Evolutionary conservation across 1,140 invertebrate species (phyloP).

Genomic region (Zaprionus africanus): DNA sequence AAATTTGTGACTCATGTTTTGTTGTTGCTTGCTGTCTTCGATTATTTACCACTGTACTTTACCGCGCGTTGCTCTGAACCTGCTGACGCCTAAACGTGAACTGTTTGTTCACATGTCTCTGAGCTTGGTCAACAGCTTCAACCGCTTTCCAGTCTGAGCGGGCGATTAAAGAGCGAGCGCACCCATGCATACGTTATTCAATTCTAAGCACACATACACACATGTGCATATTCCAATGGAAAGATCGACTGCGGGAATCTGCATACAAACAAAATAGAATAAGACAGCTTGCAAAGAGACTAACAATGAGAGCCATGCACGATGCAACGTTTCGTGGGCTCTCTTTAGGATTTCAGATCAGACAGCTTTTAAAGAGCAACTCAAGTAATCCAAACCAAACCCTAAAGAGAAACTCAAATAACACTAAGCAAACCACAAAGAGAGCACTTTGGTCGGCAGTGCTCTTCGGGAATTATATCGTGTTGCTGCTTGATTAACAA

Average conservation of each 20-base stretch:
- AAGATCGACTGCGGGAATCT: constrained; percentile 14
- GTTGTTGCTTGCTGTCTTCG: constrained; percentile 37
- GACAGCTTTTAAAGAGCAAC: neutral
- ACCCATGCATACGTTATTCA: constrained; percentile 24
- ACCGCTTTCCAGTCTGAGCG: constrained; percentile 51
- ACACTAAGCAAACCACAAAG: neutral
- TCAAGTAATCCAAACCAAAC: neutral
- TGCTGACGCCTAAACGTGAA: constrained; percentile 58
- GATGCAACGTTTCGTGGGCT: neutral
- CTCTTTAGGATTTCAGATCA: neutral
- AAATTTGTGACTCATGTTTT: constrained; percentile 77
- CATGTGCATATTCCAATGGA: constrained; percentile 20
- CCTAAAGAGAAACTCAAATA: neutral
- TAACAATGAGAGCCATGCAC: neutral
- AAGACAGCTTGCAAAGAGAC: neutral
- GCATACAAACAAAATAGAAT: constrained; percentile 1
- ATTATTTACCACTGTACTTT: constrained; percentile 8
- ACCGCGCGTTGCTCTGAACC: constrained; percentile 48
- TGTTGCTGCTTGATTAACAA: constrained; percentile 17
- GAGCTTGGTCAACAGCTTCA: constrained; percentile 40
- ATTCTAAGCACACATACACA: neutral
- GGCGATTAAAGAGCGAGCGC: constrained; percentile 18
- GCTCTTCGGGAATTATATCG: constrained; percentile 16
- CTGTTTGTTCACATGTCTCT: constrained; percentile 47
- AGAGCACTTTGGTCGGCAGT: neutral